Evolutionary conservation across 1,140 invertebrate species (phyloP).

Genomic region (Oedothorax gibbosus): DNA sequence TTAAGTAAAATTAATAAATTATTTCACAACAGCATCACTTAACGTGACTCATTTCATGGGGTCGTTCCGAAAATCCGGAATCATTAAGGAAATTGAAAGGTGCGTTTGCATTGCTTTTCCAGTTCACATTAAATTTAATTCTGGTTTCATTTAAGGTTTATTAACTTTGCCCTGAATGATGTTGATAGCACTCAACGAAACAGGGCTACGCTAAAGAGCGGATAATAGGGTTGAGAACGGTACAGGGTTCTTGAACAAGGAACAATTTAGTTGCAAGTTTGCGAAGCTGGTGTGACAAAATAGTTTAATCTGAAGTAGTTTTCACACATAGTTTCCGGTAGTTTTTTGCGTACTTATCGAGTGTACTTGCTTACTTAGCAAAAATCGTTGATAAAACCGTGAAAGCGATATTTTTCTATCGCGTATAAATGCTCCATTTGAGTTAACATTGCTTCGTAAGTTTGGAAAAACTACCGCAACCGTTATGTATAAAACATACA

Average conservation of each 20-base stretch:
- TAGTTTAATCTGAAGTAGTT: no score
- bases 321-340: no score
- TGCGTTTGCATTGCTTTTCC: neutral
- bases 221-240: neutral
- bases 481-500: no score
- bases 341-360: no score
- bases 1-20: neutral
- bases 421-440: no score
- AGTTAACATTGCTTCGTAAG: no score
- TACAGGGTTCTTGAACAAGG: neutral
- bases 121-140: constrained; percentile 13
- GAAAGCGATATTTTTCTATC: no score
- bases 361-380: no score
- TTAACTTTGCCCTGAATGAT: constrained; percentile 1
- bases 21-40: neutral
- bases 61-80: neutral
- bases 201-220: neutral
- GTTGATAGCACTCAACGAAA: neutral
- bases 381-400: no score
- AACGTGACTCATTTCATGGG: neutral
- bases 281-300: no score
- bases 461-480: no score
- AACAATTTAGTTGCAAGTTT: neutral
- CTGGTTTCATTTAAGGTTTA: neutral
- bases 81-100: constrained; percentile 12